Percentiles rank a stretch among this genome's conserved stretches.
Evolutionary conservation across 2,113 vertebrate genomes (phyloP).

Genomic region (Corythoichthys haematopterus): DNA sequence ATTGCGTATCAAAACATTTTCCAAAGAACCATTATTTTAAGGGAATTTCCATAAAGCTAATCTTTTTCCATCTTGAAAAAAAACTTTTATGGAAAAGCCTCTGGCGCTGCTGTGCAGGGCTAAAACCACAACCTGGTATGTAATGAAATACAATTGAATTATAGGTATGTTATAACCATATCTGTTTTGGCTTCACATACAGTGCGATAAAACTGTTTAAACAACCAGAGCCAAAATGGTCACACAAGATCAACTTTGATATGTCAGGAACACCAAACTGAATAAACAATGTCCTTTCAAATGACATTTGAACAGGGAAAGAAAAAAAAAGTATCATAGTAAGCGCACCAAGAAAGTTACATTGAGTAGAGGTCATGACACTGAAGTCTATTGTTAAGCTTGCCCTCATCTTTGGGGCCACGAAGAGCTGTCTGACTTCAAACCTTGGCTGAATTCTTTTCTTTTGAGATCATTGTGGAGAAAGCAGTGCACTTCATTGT

Average conservation of each 20-base stretch:
- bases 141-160: constrained; percentile 47
- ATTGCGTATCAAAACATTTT: constrained; percentile 28
- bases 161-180: constrained; percentile 46
- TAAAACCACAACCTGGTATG: constrained; percentile 59
- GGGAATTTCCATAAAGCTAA: constrained; percentile 37
- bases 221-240: constrained; percentile 25
- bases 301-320: neutral
- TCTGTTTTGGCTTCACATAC: constrained; percentile 25
- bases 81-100: constrained; percentile 52
- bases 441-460: constrained; percentile 67
- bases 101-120: constrained; percentile 22
- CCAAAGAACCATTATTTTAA: constrained; percentile 33
- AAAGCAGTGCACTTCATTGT: constrained; percentile 62
- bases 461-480: constrained; percentile 63
- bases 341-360: constrained; percentile 45
- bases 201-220: constrained; percentile 21
- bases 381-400: constrained; percentile 53
- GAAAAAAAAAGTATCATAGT: constrained; percentile 19
- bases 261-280: neutral
- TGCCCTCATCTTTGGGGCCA: constrained; percentile 43
- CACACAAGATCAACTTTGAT: neutral
- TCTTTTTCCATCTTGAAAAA: constrained; percentile 42
- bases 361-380: constrained; percentile 62
- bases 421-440: constrained; percentile 35
- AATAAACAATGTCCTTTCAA: constrained; percentile 2